Base-by-base conservation (phyloP, 2,797 vertebrate species). In the Denticeps clupeoides region DNA sequence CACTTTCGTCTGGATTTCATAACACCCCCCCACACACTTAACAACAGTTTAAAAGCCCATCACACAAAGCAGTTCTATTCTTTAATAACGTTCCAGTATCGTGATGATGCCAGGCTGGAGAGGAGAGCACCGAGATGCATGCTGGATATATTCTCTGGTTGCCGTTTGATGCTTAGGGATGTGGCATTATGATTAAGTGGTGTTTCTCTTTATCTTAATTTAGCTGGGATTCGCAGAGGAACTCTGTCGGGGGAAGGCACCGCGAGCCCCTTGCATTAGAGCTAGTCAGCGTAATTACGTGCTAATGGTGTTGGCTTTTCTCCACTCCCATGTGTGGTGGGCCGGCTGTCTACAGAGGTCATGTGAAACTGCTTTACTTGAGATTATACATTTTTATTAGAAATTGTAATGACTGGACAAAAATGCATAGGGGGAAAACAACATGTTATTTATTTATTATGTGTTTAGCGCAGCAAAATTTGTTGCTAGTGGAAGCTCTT, bases 241-340 rank as follows among this genome's bases (percentile, higher is more conserved):
- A 31, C 28, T n/a, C 7, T 28, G 28, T 31, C 28, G 31, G 28
- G 28, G 31, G 28, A 28, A 5, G 28, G 11, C n/a, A n/a, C n/a
- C n/a, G 22, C 3, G 23, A 44, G 47, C 43, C 27, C 49, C 49
- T 52, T 52, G 55, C 43, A 52, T 58, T 52, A 56, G 19, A 4
- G 3, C 46, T 53, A 49, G 50, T 21, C 42, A 51, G 53, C 43
- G 31, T 51, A 53, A 62, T 62, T 62, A 58, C 44, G 51, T 44
- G 48, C 55, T 51, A 51, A 62, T 48, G 55, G 51, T 51, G 12
- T 37, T 41, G 51, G 54, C 51, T 54, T 46, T 41, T 45, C 33
- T 41, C 21, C 19, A 15, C 51, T 26, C 53, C 55, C 47, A 33
- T 45, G 53, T 16, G 53, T 49, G 32, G 22, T n/a, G 32, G 22